Evolutionary conservation across 1,140 invertebrate genomes (phyloP).

Genomic region (Marisa cornuarietis): DNA sequence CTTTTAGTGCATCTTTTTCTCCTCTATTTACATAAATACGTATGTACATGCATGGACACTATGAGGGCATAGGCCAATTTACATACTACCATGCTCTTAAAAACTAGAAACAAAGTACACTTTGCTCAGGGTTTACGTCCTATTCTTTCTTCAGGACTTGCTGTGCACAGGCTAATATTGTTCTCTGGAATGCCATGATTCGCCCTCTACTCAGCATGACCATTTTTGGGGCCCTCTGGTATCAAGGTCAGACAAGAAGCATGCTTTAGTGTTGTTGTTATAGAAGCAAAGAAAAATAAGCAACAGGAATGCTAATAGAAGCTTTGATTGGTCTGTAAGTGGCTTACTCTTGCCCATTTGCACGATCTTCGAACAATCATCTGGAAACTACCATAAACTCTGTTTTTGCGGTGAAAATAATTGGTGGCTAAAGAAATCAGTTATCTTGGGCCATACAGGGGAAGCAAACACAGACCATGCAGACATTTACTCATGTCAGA

Average conservation of each 20-base stretch:
- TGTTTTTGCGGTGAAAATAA: too few species aligned
- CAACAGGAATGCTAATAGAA: too few species aligned
- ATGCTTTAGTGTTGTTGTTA: too few species aligned
- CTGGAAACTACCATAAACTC: too few species aligned
- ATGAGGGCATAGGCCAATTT: background rate
- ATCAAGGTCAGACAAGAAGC: slow-evolving; percentile 45
- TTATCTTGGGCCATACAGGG: slow-evolving; percentile 11
- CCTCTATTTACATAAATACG: background rate
- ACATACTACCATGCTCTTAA: background rate
- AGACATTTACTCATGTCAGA: slow-evolving; percentile 37
- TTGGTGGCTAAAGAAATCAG: too few species aligned
- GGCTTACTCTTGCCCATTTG: too few species aligned
- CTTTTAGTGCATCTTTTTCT: background rate
- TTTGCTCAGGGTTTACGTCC: background rate
- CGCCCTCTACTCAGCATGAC: slow-evolving; percentile 50
- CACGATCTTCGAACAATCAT: too few species aligned
- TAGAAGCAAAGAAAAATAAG: too few species aligned
- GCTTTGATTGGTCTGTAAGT: too few species aligned
- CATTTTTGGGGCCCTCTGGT: slow-evolving; percentile 57
- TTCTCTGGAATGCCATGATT: slow-evolving; percentile 57
- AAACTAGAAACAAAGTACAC: background rate
- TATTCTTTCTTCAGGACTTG: background rate
- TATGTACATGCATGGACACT: background rate
- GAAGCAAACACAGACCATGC: slow-evolving; percentile 31
- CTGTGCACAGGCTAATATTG: slow-evolving; percentile 6